Evolutionary conservation across 2,113 vertebrate species (phyloP).

Genomic region (Oryzias curvinotus): DNA sequence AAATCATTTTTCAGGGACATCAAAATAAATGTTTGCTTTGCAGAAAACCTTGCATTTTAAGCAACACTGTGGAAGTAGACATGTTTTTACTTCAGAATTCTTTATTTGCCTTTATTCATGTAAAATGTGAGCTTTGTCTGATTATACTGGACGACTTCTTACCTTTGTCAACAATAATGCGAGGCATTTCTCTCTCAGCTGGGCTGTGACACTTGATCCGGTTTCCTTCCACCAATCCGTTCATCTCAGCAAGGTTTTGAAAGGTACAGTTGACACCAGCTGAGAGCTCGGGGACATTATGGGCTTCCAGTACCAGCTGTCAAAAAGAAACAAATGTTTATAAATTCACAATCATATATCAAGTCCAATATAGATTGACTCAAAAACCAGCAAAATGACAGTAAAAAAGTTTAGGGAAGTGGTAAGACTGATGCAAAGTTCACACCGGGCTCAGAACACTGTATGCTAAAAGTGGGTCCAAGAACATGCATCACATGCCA

Average conservation of each 20-base stretch:
- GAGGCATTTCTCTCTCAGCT: conserved; percentile 93
- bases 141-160: conserved; percentile 1
- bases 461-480: no score
- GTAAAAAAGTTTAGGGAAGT: no score
- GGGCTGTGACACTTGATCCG: conserved; percentile 92
- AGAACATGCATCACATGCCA: no score
- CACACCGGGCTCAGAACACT: no score
- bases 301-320: conserved; percentile 93
- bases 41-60: background rate
- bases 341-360: no score
- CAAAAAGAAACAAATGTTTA: conserved; percentile 8
- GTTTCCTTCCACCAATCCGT: conserved; percentile 92
- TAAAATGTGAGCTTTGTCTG: background rate
- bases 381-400: background rate
- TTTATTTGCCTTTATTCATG: no score
- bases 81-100: no score
- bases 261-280: conserved; percentile 97
- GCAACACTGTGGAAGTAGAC: no score
- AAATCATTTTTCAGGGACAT: conserved; percentile 8
- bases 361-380: background rate
- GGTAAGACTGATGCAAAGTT: no score
- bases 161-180: conserved; percentile 93
- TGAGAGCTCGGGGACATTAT: conserved; percentile 95
- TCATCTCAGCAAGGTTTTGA: conserved; percentile 94
- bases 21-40: conserved; percentile 3